Conservation (phyloP, 2,113 vertebrate species). For the Nycticebus coucang region DNA sequence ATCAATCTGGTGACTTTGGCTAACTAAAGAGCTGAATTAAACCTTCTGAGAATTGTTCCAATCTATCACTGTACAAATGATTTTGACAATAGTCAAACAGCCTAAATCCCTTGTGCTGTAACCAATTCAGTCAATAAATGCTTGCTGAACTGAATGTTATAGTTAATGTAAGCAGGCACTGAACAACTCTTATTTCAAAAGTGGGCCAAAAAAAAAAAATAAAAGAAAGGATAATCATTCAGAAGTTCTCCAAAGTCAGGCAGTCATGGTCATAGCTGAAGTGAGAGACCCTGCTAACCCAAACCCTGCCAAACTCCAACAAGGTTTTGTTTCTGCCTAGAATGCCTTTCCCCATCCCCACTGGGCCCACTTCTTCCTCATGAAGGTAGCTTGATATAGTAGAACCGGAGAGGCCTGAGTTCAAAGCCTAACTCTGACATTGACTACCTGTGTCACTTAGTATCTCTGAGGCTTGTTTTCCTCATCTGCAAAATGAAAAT, state of each 20-base stretch:
- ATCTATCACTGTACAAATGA: conserved; percentile 49
- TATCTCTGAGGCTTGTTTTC: neutral
- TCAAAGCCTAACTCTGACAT: conserved; percentile 32
- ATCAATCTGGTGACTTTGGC: conserved; percentile 45
- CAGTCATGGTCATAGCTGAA: conserved; percentile 1
- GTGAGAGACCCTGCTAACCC: neutral
- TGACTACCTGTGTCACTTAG: neutral
- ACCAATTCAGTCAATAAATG: conserved; percentile 49
- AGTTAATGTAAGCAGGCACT: conserved; percentile 15
- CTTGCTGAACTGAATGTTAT: conserved; percentile 31
- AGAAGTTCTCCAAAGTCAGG: conserved; percentile 19
- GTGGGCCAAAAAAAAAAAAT: neutral
- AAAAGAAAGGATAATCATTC: neutral
- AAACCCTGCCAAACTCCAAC: neutral
- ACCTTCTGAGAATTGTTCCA: conserved; percentile 24
- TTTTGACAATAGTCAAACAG: conserved; percentile 20
- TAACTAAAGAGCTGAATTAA: neutral
- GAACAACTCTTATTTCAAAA: conserved; percentile 40
- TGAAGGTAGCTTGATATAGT: neutral
- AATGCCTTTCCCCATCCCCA: neutral
- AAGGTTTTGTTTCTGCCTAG: conserved; percentile 33
- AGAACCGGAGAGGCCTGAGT: neutral
- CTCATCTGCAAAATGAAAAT: conserved; percentile 21
- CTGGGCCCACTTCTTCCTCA: neutral
- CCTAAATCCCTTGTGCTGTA: neutral